Conservation (phyloP, 2,888 invertebrate species). For the Temnothorax unifasciatus region DNA sequence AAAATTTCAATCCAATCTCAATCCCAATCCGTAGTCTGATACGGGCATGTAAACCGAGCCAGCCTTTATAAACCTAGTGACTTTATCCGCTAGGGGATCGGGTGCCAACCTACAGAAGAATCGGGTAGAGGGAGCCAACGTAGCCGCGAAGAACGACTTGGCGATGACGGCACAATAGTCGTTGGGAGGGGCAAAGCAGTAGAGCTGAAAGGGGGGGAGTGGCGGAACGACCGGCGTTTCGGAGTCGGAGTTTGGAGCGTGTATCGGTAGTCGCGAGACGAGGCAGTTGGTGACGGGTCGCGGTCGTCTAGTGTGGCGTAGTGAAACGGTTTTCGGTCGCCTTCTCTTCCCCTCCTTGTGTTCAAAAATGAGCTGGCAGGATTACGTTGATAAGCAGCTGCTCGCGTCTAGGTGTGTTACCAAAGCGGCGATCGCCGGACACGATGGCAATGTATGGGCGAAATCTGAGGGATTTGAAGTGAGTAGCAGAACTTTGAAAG, state of each 20-base stretch:
- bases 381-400: slow-evolving; percentile 99
- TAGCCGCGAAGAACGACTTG: slow-evolving; percentile 7
- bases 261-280: slow-evolving; percentile 83
- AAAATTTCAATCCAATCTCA: too few species aligned
- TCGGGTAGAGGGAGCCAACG: slow-evolving; percentile 38
- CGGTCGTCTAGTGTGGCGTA: slow-evolving; percentile 80
- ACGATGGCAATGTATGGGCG: slow-evolving; percentile 98
- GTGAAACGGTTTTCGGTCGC: slow-evolving; percentile 78
- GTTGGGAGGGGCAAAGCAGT: slow-evolving; percentile 61
- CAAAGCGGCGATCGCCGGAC: slow-evolving; percentile 97
- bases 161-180: slow-evolving; percentile 45
- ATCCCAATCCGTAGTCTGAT: too few species aligned
- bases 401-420: slow-evolving; percentile 97
- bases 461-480: slow-evolving; percentile 97
- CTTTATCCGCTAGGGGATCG: too few species aligned
- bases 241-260: slow-evolving; percentile 81
- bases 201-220: slow-evolving; percentile 80
- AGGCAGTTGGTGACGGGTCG: slow-evolving; percentile 84
- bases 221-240: slow-evolving; percentile 92
- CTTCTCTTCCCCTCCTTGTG: slow-evolving; percentile 66
- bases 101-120: too few species aligned
- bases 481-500: slow-evolving; percentile 87
- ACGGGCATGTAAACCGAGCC: too few species aligned
- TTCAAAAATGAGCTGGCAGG: slow-evolving; percentile 96
- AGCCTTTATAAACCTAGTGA: too few species aligned